A percentile compares a stretch with the other conserved stretches of the same genome.
Conservation (phyloP, 2,113 vertebrate species). For the Bolborhynchus lineola region DNA sequence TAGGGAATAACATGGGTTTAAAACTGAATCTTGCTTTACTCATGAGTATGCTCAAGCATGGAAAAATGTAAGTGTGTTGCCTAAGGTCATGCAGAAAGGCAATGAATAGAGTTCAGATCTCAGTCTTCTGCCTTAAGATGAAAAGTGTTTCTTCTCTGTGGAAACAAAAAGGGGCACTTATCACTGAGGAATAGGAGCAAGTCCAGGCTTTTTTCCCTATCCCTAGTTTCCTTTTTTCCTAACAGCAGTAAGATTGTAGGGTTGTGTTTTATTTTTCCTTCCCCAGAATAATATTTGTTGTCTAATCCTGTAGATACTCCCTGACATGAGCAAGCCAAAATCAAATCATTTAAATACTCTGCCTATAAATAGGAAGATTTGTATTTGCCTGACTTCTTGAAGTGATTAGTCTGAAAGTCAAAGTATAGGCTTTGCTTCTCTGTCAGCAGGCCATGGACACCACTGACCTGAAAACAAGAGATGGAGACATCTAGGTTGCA, state of each 20-base stretch:
- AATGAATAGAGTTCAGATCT: background rate
- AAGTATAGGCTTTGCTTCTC: background rate
- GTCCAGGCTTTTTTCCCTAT: background rate
- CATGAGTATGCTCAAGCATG: background rate
- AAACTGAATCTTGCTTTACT: background rate
- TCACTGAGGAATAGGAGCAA: background rate
- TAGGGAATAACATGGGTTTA: background rate
- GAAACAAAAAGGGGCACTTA: background rate
- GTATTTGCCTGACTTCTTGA: background rate
- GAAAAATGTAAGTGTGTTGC: background rate
- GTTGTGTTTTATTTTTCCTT: background rate
- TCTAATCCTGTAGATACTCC: background rate
- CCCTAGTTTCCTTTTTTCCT: background rate
- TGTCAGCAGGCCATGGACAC: no score
- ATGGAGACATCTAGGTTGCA: background rate
- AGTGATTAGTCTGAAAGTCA: background rate
- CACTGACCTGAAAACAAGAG: background rate
- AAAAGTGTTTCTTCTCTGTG: background rate
- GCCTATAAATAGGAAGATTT: background rate
- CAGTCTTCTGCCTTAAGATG: background rate
- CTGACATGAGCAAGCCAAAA: background rate
- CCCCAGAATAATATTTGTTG: background rate
- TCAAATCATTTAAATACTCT: background rate
- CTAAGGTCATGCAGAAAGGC: background rate
- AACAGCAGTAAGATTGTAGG: background rate